Evolutionary conservation across 2,888 invertebrate species (phyloP), one percentile per base, ranked within the genome.

Genomic region (Phorcus lineatus): DNA sequence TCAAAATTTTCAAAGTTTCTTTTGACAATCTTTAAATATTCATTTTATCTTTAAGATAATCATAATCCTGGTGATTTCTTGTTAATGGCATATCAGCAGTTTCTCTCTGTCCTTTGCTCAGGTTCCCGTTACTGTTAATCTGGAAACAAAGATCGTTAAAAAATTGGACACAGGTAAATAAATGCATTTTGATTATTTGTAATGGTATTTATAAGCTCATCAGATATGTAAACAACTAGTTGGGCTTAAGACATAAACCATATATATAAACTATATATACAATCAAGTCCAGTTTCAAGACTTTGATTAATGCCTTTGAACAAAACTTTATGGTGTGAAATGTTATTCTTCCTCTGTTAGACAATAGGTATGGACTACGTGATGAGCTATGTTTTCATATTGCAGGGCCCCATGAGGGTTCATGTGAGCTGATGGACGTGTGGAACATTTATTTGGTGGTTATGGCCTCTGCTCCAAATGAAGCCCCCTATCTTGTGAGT

Each of bases 401-500:
- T 77, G 0, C 47, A 80, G 80, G 28, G 4, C 79, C 76, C 19
- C 55, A 80, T 31, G 75, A 81, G 53, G 89, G 90, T 40, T 81
- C 86, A 74, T 82, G 86, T 80, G 74, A n/a, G 11, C 79, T 91
- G 28, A 66, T 90, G 31, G 90, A 90, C 85, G 86, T 92, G 3
- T 70, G 83, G 17, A 81, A 86, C 13, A 89, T 91, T 80, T 66
- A 86, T 22, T 82, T 92, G 9, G 80, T 92, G 1, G 86, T 89
- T 17, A 75, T 82, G n/a, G 88, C 86, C 66, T 88, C 91, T 0
- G 85, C 91, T 31, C 88, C 89, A 2, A 85, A 85, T 80, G 81
- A 83, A 52, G 90, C 90, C 24, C 86, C 84, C 70, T 88, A 87
- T 79, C 81, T 92, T 85, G 92, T 92, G 83, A 86, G 87, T 78